A percentile compares a stretch with the other conserved stretches of the same genome.
phyloP scores from a whole-genome alignment of 37 sponge, comb jelly and placozoan genomes.

The Haliclona indistincta region DNA sequence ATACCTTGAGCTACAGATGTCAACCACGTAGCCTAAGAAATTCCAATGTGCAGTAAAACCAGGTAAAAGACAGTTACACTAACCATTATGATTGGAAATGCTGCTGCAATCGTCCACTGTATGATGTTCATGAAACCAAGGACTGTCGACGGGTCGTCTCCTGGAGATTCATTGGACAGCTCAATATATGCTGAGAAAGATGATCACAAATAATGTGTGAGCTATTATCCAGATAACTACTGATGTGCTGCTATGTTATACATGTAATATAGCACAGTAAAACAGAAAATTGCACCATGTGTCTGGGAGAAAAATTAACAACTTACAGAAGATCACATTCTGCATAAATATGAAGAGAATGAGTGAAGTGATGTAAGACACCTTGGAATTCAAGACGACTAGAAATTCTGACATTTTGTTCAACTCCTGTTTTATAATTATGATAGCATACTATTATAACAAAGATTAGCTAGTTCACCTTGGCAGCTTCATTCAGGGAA shows the following conservation, averaged over 20 bases:
- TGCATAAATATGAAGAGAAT: constrained; percentile 57
- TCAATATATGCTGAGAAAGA: not conserved
- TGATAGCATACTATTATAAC: not conserved
- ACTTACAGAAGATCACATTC: constrained; percentile 42
- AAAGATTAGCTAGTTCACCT: constrained; percentile 26
- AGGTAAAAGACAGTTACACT: too few relatives aligned
- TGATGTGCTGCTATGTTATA: too few relatives aligned
- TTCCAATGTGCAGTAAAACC: not conserved
- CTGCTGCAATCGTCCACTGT: constrained; percentile 53
- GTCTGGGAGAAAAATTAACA: not conserved
- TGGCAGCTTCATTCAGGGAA: constrained; percentile 50
- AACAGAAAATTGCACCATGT: too few relatives aligned
- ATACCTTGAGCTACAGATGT: constrained; percentile 49
- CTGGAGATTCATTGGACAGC: not conserved
- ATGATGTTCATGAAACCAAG: constrained; percentile 49
- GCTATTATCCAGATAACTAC: too few relatives aligned
- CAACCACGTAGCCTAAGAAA: constrained; percentile 51
- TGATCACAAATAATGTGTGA: constrained; percentile 23
- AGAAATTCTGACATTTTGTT: constrained; percentile 34
- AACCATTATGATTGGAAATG: constrained; percentile 62
- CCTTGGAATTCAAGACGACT: constrained; percentile 49
- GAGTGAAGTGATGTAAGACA: constrained; percentile 41
- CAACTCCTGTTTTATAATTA: constrained; percentile 25
- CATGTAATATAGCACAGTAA: too few relatives aligned
- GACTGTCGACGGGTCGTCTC: not conserved